Base-by-base conservation (phyloP, 2,888 invertebrate species). In the Drosophila colorata region DNA sequence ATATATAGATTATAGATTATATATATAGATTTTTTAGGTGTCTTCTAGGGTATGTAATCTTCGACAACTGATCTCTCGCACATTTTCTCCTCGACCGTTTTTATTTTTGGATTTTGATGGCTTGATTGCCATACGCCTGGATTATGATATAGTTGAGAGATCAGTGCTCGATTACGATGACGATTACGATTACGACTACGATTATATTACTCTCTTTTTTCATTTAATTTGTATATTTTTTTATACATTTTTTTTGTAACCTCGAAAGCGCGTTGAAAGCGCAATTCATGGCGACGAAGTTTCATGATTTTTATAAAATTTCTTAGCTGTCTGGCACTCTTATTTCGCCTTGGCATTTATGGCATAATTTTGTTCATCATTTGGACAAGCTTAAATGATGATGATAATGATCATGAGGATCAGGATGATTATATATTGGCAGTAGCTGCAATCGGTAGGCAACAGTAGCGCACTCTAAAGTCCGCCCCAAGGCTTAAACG, bases 261-360 rank as follows among this genome's bases (percentile, higher is more conserved):
- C 63, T 72, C 74, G 78, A 73, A 72, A 60, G 73, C 75, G 74
- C 78, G 78, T 72, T 72, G 73, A 69, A 78, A 77, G 59, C 58
- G 37, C 63, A 33, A 43, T 35, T 20, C 55, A 38, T 44, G 33
- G 55, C 35, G 25, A 28, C 35, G 64, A 48, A 16, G 47, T 44
- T 20, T 43, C 47, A 49, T 47, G 25, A 33, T 57, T 69, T 49
- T 33, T n/a, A 18, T 52, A 40, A 47, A 31, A 35, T 28, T 52
- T 65, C 23, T 35, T 56, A 44, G 46, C 43, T 48, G 49, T 49
- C 55, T 63, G 46, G 31, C 60, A 73, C 53, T 71, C 72, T 70
- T 70, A 78, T 77, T 77, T 77, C 41, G 60, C 82, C 88, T 85
- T 84, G 86, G 83, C 80, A 87, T 86, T 84, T 87, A 85, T 83